Conservation (phyloP, 1,140 invertebrate species). For the Nixonia krombeini region DNA sequence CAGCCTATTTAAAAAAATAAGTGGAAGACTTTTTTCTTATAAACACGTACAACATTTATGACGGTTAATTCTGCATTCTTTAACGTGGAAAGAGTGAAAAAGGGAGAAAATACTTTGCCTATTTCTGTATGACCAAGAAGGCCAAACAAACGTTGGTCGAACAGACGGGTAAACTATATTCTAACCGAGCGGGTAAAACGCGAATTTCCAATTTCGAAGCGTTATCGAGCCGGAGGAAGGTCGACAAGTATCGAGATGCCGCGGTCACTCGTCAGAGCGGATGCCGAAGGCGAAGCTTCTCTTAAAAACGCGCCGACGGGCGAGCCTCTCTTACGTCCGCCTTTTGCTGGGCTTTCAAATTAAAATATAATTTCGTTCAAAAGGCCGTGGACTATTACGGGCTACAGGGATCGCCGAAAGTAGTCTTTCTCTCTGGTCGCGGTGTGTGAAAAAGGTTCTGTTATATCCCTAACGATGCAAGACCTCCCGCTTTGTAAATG, state of each 20-base stretch:
- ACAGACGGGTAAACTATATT: no score
- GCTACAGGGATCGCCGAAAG: slow-evolving; percentile 55
- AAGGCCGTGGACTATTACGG: slow-evolving; percentile 52
- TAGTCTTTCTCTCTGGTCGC: slow-evolving; percentile 35
- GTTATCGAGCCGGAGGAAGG: slow-evolving; percentile 58
- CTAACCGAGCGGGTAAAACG: no score
- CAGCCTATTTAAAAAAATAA: no score
- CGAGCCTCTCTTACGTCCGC: slow-evolving; percentile 48
- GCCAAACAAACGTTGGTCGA: no score
- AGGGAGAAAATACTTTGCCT: no score
- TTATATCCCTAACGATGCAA: slow-evolving; percentile 22
- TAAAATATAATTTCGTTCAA: slow-evolving; percentile 65
- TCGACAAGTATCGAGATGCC: slow-evolving; percentile 66
- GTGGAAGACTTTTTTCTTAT: no score
- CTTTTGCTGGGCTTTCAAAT: slow-evolving; percentile 64
- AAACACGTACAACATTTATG: no score
- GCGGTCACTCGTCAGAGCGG: slow-evolving; percentile 64
- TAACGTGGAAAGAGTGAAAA: no score
- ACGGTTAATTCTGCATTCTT: no score
- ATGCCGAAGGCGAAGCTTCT: slow-evolving; percentile 62
- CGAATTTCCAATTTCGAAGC: slow-evolving; percentile 50
- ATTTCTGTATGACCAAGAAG: no score
- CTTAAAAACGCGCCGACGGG: slow-evolving; percentile 47
- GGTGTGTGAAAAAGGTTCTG: slow-evolving; percentile 37
- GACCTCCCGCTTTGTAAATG: slow-evolving; percentile 25